Evolutionary conservation across 2,888 invertebrate genomes (phyloP).

Genomic region (Rhagium mordax): DNA sequence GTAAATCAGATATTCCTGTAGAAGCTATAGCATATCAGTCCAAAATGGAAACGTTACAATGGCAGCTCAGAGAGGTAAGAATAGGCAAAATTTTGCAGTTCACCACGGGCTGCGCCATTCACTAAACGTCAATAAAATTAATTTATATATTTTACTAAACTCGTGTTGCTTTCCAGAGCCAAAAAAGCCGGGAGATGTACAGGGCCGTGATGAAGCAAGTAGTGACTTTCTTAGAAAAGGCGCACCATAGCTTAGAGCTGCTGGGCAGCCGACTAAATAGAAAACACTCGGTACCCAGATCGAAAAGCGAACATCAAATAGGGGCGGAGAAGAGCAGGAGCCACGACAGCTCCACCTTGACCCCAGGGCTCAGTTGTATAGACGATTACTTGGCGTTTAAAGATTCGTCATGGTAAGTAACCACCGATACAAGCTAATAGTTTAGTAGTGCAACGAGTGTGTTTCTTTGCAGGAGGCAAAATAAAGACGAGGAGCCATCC

Average conservation of each 20-base stretch:
- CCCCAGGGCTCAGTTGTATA: constrained; percentile 29
- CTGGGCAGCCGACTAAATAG: constrained; percentile 68
- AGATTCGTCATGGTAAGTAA: constrained; percentile 75
- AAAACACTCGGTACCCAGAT: constrained; percentile 69
- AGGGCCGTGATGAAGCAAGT: constrained; percentile 81
- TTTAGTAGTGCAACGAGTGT: background rate
- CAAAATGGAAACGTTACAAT: constrained; percentile 80
- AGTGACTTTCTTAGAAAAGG: constrained; percentile 78
- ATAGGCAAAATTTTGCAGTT: too few relatives aligned
- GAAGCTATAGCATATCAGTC: constrained; percentile 77
- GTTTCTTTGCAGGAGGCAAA: constrained; percentile 64
- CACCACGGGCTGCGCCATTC: too few relatives aligned
- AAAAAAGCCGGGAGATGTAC: constrained; percentile 82
- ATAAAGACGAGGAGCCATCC: constrained; percentile 65
- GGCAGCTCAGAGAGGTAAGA: constrained; percentile 82
- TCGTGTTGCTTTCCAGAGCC: constrained; percentile 75
- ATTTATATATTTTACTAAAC: too few relatives aligned
- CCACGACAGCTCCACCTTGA: constrained; percentile 18
- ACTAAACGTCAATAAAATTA: background rate
- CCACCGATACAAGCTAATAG: too few relatives aligned
- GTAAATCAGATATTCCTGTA: constrained; percentile 69
- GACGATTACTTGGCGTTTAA: constrained; percentile 70
- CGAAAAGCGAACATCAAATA: constrained; percentile 73
- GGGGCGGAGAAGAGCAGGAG: constrained; percentile 51
- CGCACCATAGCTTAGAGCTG: constrained; percentile 77